Base-by-base conservation (phyloP, 2,113 vertebrate species). In the Mormoops blainvillei region DNA sequence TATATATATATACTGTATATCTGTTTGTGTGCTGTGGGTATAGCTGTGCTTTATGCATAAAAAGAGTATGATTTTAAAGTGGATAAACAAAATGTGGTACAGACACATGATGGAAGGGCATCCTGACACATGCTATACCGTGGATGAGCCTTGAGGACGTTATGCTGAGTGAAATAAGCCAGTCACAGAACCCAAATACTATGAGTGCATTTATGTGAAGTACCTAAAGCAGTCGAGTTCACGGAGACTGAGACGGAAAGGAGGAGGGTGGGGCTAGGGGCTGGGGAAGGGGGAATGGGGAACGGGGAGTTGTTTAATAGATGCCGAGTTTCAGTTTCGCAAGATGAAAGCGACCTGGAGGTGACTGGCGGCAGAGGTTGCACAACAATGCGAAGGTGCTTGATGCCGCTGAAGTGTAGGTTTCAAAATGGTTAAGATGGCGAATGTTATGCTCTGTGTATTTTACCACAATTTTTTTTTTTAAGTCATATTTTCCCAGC, bases 1-100 rank as follows among this genome's bases (percentile, higher is more conserved):
- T 15, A 7, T 19, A 2, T 4, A 22, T 7, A 0, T 15, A 7
- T 19, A 2, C 15, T 10, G 15, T 4, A 0, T 3, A 1, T 50
- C 28, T 73, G n/a, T 41, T 15, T 45, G 0, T 0, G 22, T 63
- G 68, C 89, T 82, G 0, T 12, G 68, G 54, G 45, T 4, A 18
- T 2, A 26, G 31, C 43, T 76, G 33, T 18, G 20, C 61, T 71
- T 83, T 45, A 31, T 24, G 41, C 16, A 6, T 22, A 11, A 70
- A 76, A 65, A 52, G 45, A 65, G 31, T 2, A 45, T 19, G 33
- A 58, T 43, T 54, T 41, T 26, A 19, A 87, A 76, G 68, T 3
- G 11, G 63, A 36, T 31, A 52, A 63, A 78, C 12, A 58, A 24
- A 63, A 61, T 5, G 19, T 38, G n/a, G 24, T 38, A 4, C 22